Evolutionary conservation across 2,113 vertebrate genomes (phyloP).

Genomic region (Pachycephala philippinensis): DNA sequence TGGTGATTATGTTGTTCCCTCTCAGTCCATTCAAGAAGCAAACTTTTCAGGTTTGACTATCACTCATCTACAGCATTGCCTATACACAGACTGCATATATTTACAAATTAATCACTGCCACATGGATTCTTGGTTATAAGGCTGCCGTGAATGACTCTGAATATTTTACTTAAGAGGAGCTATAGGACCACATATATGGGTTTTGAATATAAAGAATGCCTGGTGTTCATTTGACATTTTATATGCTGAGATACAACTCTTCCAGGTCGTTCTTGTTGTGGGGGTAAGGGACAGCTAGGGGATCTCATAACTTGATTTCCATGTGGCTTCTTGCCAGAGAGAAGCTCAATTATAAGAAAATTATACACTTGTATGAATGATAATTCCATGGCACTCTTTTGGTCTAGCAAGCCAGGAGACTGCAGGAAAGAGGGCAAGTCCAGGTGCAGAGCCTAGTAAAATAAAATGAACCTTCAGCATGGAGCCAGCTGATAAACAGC

Average conservation of each 20-base stretch:
- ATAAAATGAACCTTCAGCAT: neutral
- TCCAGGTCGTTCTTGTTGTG: neutral
- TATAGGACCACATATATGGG: neutral
- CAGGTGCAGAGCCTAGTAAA: neutral
- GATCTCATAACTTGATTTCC: neutral
- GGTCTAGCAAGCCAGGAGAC: neutral
- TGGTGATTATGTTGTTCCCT: neutral
- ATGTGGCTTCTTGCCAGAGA: neutral
- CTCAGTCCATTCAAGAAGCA: neutral
- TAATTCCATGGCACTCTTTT: neutral
- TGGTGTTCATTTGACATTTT: slow-evolving; percentile 5
- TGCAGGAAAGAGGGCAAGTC: neutral
- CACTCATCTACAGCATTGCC: neutral
- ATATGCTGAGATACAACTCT: neutral
- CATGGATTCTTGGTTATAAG: neutral
- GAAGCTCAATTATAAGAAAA: neutral
- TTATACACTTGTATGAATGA: neutral
- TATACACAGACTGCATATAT: neutral
- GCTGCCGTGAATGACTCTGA: neutral
- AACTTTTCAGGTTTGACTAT: slow-evolving; percentile 8
- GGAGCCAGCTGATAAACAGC: neutral
- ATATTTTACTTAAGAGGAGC: neutral
- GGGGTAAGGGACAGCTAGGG: neutral
- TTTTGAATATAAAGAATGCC: slow-evolving; percentile 25
- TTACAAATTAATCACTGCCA: neutral